Evolutionary conservation across 1,140 invertebrate species (phyloP).

Genomic region (Spodoptera frugiperda): DNA sequence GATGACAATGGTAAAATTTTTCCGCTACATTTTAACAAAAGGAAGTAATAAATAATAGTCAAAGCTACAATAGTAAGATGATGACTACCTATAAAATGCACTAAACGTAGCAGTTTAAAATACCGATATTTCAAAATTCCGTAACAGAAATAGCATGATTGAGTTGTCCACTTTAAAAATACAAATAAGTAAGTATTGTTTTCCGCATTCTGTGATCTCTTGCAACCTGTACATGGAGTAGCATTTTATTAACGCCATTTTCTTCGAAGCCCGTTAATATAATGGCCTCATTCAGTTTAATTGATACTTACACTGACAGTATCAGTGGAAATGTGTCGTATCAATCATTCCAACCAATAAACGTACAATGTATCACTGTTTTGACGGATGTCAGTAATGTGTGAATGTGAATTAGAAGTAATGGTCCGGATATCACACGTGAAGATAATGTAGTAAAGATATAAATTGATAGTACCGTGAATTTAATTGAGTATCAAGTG

Average conservation of each 20-base stretch:
- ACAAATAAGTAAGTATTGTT: too few relatives aligned
- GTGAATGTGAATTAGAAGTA: conserved; percentile 9
- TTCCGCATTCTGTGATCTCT: too few relatives aligned
- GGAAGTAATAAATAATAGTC: neutral
- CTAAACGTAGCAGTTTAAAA: too few relatives aligned
- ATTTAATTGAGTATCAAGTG: conserved; percentile 1
- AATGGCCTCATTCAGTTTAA: conserved; percentile 4
- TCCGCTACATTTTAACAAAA: neutral
- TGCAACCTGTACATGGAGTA: too few relatives aligned
- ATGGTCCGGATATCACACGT: conserved; percentile 2
- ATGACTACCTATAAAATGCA: too few relatives aligned
- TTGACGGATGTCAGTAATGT: conserved; percentile 24
- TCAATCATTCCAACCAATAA: conserved; percentile 9
- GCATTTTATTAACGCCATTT: too few relatives aligned
- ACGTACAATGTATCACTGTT: conserved; percentile 23
- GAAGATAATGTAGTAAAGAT: conserved; percentile 12
- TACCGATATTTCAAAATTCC: too few relatives aligned
- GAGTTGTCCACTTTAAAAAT: too few relatives aligned
- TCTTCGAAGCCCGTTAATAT: neutral
- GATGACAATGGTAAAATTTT: neutral
- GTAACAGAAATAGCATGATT: too few relatives aligned
- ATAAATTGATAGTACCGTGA: neutral
- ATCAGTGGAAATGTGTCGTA: conserved; percentile 18
- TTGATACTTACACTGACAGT: conserved; percentile 1
- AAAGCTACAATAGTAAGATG: too few relatives aligned